phyloP scores from a whole-genome alignment of 2,797 vertebrate species.

The Chrysocyon brachyurus region DNA sequence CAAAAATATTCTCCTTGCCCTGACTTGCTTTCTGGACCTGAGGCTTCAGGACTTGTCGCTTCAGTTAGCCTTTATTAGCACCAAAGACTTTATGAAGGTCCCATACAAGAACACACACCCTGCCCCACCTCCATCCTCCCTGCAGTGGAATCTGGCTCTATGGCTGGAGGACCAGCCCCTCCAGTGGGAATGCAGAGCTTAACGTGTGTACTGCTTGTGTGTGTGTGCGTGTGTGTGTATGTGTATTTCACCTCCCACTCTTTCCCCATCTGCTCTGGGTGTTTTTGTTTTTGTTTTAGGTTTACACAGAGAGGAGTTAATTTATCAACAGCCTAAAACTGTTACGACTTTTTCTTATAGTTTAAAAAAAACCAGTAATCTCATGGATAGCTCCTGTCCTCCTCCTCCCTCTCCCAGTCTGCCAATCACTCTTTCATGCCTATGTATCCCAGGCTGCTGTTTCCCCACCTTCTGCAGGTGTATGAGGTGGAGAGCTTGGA shows the following conservation, averaged over 20 bases:
- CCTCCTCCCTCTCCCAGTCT: neutral
- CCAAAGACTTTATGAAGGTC: slow-evolving; percentile 85
- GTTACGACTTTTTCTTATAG: slow-evolving; percentile 81
- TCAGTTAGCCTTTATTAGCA: slow-evolving; percentile 81
- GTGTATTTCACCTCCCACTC: neutral
- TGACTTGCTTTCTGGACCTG: slow-evolving; percentile 75
- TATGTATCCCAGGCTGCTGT: slow-evolving; percentile 69
- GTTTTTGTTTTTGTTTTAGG: slow-evolving; percentile 80
- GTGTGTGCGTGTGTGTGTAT: slow-evolving; percentile 65
- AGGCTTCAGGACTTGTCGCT: slow-evolving; percentile 77
- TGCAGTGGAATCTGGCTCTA: neutral
- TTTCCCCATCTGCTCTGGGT: slow-evolving; percentile 75
- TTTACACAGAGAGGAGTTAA: slow-evolving; percentile 84
- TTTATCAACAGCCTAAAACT: slow-evolving; percentile 82
- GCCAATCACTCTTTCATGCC: slow-evolving; percentile 32
- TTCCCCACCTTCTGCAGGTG: slow-evolving; percentile 70
- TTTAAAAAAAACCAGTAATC: slow-evolving; percentile 78
- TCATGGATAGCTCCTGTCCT: slow-evolving; percentile 78
- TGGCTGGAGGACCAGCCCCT: slow-evolving; percentile 61
- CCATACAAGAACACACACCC: slow-evolving; percentile 1
- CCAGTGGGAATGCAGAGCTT: slow-evolving; percentile 84
- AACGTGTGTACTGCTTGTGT: slow-evolving; percentile 59
- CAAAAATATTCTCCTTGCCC: slow-evolving; percentile 68
- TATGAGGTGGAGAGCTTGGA: slow-evolving; percentile 66
- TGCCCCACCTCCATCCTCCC: neutral